Evolutionary conservation across 2,888 invertebrate genomes (phyloP), one percentile per base, ranked within the genome.

Genomic region (Epinotia brunnichana): DNA sequence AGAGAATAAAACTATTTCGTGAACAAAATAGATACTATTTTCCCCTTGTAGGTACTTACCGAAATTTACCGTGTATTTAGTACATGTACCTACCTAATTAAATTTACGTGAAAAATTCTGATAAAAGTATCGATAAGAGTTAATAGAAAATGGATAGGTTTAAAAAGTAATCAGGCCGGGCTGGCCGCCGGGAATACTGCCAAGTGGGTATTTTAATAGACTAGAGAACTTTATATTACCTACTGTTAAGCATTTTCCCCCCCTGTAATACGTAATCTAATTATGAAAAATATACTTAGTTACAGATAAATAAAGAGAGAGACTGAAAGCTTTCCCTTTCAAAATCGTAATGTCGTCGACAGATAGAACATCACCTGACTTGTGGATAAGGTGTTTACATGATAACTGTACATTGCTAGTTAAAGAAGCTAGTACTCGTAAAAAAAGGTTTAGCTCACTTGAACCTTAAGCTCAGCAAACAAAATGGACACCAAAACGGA

Each of bases 81-180:
- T 13, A 41, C 13, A 5, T 29, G 7, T 29, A 29, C n/a, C n/a
- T 41, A 41, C 41, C 2, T 41, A 41, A 41, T 41, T 15, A 3
- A 41, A n/a, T 9, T 39, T 9, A n/a, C 56, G 39, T 41, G 41
- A 41, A 24, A 60, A 70, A 60, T 66, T 29, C 41, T 15, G 29
- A 19, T 61, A 56, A 61, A 72, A 61, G 39, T 39, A 56, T 21
- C 64, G 21, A 60, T 61, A 60, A 35, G 56, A 48, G 35, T 62
- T 68, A 68, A 68, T 68, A 62, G 67, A 72, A 67, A 72, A 64
- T 57, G 54, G 17, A 71, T 44, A 60, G 61, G 35, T 61, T 72
- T 72, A 61, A 72, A 60, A 72, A 61, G 54, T 61, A 72, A 72
- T 72, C 66, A 72, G 61, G 29, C 39, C 17, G 48, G 60, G 21